Evolutionary conservation across 2,888 invertebrate genomes (phyloP).

Genomic region (Monochamus alternatus): DNA sequence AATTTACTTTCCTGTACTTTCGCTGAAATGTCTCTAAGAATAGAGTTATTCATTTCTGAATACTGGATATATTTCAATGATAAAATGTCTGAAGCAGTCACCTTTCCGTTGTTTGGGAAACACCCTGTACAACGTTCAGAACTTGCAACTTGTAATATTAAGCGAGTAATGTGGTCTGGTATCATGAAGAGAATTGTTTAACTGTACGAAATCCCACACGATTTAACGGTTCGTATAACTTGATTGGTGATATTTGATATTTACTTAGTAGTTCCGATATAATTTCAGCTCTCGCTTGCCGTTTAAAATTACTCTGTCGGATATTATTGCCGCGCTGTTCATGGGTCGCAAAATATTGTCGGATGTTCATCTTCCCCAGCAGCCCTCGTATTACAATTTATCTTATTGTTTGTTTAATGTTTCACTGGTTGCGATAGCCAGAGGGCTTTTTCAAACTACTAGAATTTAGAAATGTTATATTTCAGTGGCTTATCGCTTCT

Average conservation of each 20-base stretch:
- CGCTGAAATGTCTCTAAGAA: too few species aligned
- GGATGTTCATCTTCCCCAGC: not conserved
- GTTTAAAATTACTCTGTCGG: constrained; percentile 6
- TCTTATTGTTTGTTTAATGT: too few species aligned
- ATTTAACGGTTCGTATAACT: constrained; percentile 15
- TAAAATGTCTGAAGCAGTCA: too few species aligned
- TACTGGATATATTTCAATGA: too few species aligned
- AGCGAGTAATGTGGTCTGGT: not conserved
- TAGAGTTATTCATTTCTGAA: too few species aligned
- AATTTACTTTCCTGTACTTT: too few species aligned
- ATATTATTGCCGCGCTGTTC: constrained; percentile 5
- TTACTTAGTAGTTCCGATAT: constrained; percentile 11
- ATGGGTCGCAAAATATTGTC: constrained; percentile 2
- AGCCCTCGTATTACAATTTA: not conserved
- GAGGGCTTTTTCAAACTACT: too few species aligned
- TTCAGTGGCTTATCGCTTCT: too few species aligned
- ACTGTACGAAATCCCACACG: constrained; percentile 17
- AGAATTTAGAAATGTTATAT: too few species aligned
- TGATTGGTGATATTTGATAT: constrained; percentile 16
- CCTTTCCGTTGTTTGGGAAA: too few species aligned
- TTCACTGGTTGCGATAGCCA: too few species aligned
- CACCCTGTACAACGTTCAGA: too few species aligned
- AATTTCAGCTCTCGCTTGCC: constrained; percentile 15
- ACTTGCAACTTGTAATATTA: not conserved
- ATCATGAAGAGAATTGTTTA: constrained; percentile 8